Conservation (phyloP, 1,140 invertebrate species). For the Aplysia californica region DNA sequence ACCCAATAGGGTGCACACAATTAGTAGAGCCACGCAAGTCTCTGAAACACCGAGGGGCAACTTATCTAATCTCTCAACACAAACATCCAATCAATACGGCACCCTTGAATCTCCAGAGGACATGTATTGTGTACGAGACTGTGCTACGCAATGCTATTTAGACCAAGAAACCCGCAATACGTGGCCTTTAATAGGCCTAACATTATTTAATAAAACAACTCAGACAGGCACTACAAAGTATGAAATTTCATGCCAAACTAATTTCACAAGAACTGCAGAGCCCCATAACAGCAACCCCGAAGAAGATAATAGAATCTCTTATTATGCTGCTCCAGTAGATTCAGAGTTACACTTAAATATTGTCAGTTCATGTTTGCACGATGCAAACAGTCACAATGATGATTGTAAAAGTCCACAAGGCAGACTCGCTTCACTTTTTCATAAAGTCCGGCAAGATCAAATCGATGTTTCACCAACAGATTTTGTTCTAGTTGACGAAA, state of each 20-base stretch:
- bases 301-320: no score
- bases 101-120: not conserved
- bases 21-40: not conserved
- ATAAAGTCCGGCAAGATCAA: not conserved
- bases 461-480: not conserved
- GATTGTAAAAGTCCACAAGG: no score
- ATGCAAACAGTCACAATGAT: not conserved
- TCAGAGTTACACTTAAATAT: no score
- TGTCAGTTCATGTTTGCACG: not conserved
- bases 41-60: not conserved
- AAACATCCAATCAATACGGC: not conserved
- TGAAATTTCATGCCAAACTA: constrained; percentile 15
- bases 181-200: not conserved
- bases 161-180: not conserved
- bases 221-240: not conserved
- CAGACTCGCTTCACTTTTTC: not conserved
- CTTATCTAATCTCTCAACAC: not conserved
- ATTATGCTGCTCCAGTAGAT: no score
- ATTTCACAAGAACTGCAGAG: no score
- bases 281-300: no score
- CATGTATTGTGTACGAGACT: not conserved
- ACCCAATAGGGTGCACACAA: not conserved
- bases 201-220: no score
- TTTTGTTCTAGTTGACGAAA: not conserved
- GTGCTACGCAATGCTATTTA: no score